These are phyloP conservation scores for Oreochromis spilurus DNA, from an alignment of 2,113 vertebrate species.

Conservation along the genomic window DNA sequence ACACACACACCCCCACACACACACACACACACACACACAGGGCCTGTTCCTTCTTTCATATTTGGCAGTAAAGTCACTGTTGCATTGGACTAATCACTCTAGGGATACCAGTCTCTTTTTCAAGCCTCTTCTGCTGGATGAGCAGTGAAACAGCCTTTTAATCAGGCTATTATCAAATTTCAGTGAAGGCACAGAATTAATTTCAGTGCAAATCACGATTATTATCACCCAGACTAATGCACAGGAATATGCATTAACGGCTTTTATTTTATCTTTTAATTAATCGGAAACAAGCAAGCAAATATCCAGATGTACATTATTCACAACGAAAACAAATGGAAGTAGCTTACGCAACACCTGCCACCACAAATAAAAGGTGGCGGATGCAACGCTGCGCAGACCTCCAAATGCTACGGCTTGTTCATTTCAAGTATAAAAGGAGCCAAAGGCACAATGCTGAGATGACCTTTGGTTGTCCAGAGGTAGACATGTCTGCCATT, in stretches of 20 bases:
- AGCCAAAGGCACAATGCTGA: background rate
- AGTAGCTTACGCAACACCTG: background rate
- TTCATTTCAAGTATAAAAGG: background rate
- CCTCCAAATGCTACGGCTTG: background rate
- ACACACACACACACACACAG: background rate
- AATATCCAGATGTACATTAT: constrained; percentile 29
- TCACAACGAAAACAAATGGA: constrained; percentile 10
- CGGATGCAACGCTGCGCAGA: background rate
- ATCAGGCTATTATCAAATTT: constrained; percentile 35
- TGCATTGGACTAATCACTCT: background rate
- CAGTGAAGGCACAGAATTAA: background rate
- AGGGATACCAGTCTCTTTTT: background rate
- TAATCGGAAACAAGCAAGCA: background rate
- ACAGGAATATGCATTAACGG: background rate
- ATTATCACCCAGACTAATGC: constrained; percentile 12
- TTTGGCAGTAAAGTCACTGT: background rate
- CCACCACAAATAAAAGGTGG: background rate
- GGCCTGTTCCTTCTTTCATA: background rate
- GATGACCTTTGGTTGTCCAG: background rate
- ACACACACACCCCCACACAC: background rate
- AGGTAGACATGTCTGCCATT: background rate
- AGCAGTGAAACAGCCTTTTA: constrained; percentile 7
- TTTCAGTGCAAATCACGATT: background rate
- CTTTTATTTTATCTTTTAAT: constrained; percentile 21
- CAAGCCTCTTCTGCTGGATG: background rate